Base-by-base conservation (phyloP, 2,888 invertebrate species). In the Pyrrhia umbra region DNA sequence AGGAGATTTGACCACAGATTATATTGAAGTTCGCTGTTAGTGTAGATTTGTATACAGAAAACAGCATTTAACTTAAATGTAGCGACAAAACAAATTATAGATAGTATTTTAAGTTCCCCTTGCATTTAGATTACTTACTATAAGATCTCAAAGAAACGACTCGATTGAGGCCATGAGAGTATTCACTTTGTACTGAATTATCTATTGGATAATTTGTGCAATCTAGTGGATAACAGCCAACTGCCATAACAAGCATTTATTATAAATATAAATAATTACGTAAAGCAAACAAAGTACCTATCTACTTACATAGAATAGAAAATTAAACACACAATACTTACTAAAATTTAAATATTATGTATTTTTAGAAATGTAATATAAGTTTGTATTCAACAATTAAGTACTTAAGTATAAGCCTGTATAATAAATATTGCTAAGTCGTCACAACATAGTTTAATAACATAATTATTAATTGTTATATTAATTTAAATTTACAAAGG, bases 371-470 rank as follows among this genome's bases (percentile, higher is more conserved):
- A 20, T 34, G 10, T 78, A 75, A 66, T 55, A 59, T 20, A 73
- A 57, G 68, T 70, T 64, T 64, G 50, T 34, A 43, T 54, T 46
- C 42, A 10, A 46, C n/a, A 47, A 51, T 68, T 70, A 68, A 76
- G 71, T 85, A 84, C 68, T 81, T 84, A 84, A 80, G 49, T 49
- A 27, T 79, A 77, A 77, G 34, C n/a, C n/a, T n/a, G n/a, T n/a
- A n/a, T n/a, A n/a, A n/a, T n/a, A n/a, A n/a, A n/a, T 68, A 68
- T 73, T 67, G 69, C 69, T 81, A 87, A 16, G 86, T 89, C 88
- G 90, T 90, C 92, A 89, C 90, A 90, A 88, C 78, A 81, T 88
- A 80, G 59, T 80, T 80, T 73, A 81, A 77, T 45, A 27, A 61
- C 51, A 47, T 47, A 15, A 25, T 20, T 43, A 49, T 47, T 10